Conservation (phyloP, 2,888 invertebrate genomes). For the Eilema caniola region DNA sequence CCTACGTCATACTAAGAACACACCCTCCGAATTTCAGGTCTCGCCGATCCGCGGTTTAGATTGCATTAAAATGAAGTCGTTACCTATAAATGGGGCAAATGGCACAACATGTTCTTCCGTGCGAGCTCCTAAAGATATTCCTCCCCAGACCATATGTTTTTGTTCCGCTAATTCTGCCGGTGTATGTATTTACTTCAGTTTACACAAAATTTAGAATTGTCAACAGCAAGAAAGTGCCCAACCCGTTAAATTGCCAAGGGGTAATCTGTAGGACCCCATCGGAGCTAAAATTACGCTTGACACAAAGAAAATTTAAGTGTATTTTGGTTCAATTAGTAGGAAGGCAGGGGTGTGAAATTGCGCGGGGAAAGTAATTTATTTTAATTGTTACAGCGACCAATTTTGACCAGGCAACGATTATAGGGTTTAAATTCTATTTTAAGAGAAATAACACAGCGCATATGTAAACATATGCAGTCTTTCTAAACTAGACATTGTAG, state of each 20-base stretch:
- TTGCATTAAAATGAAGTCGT: too few species aligned
- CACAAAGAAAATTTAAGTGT: conserved; percentile 84
- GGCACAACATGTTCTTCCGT: too few species aligned
- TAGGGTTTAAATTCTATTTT: conserved; percentile 42
- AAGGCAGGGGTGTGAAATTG: conserved; percentile 79
- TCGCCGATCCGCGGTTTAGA: too few species aligned
- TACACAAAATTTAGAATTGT: conserved; percentile 63
- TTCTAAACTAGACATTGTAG: neutral
- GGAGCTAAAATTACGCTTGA: conserved; percentile 80
- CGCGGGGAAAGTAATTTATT: conserved; percentile 78
- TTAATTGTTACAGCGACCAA: conserved; percentile 74
- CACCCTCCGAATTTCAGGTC: too few species aligned
- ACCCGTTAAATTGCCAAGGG: conserved; percentile 77
- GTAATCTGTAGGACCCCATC: conserved; percentile 74
- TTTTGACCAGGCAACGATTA: conserved; percentile 61
- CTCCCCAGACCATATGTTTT: too few species aligned
- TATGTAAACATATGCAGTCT: conserved; percentile 15
- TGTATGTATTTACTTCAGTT: conserved; percentile 68
- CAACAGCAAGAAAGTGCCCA: conserved; percentile 62
- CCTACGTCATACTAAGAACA: too few species aligned
- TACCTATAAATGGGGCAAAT: too few species aligned
- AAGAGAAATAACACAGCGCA: conserved; percentile 9
- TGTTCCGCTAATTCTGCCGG: too few species aligned
- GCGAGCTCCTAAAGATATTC: too few species aligned
- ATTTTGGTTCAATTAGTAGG: conserved; percentile 82